These are phyloP conservation scores for Chloebia gouldiae DNA, from an alignment of 2,113 vertebrate species.

Conservation along the genomic window DNA sequence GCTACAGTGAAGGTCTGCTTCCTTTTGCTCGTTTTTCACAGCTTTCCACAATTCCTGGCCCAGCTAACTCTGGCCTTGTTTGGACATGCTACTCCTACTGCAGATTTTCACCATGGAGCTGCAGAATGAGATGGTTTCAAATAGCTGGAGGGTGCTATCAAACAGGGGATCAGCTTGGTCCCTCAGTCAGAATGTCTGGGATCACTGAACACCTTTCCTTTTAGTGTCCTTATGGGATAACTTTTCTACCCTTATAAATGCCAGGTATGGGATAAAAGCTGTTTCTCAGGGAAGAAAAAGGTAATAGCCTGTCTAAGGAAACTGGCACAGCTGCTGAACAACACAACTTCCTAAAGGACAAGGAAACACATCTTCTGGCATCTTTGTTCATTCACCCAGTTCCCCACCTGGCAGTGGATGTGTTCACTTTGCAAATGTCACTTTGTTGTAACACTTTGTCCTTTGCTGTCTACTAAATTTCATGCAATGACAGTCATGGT, in stretches of 20 bases:
- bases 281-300: neutral
- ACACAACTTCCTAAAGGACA: neutral
- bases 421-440: neutral
- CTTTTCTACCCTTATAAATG: neutral
- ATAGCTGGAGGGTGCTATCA: neutral
- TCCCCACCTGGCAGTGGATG: neutral
- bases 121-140: neutral
- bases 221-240: neutral
- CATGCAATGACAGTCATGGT: neutral
- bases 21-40: neutral
- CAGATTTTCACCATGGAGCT: neutral
- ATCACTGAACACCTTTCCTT: neutral
- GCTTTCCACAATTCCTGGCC: neutral
- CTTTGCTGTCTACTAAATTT: constrained; percentile 2
- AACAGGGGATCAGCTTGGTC: neutral
- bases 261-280: neutral
- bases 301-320: neutral
- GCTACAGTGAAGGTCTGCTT: neutral
- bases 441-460: neutral
- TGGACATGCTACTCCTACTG: neutral
- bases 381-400: neutral
- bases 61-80: neutral
- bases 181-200: neutral
- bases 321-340: neutral
- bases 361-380: neutral